Conservation (phyloP, 2,888 invertebrate genomes). For the Lasioglossum malachurum region DNA sequence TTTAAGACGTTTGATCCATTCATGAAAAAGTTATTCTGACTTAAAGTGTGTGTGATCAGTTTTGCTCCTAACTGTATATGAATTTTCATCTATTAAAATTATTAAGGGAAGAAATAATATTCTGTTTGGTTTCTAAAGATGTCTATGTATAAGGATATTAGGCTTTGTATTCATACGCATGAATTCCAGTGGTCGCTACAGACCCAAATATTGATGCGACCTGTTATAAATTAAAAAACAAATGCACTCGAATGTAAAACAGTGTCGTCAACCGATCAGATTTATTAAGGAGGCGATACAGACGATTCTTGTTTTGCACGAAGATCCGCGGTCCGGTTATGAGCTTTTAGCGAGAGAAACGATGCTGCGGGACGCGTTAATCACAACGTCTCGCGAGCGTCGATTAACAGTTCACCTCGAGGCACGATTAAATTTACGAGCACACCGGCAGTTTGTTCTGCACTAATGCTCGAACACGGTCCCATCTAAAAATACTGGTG, state of each 20-base stretch:
- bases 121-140: too few relatives aligned
- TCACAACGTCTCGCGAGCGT: background rate
- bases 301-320: background rate
- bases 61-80: too few relatives aligned
- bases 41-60: too few relatives aligned
- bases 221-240: too few relatives aligned
- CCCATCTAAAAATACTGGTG: slow-evolving; percentile 37
- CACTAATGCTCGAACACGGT: background rate
- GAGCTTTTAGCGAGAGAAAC: background rate
- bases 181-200: too few relatives aligned
- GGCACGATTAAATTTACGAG: slow-evolving; percentile 27
- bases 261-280: background rate
- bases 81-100: too few relatives aligned
- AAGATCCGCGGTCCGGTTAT: background rate
- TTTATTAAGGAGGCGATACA: background rate
- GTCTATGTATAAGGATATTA: too few relatives aligned
- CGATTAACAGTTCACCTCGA: slow-evolving; percentile 10
- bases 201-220: too few relatives aligned
- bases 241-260: background rate
- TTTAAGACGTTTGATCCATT: too few relatives aligned
- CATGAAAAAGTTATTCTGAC: too few relatives aligned
- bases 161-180: too few relatives aligned
- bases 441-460: background rate
- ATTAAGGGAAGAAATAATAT: too few relatives aligned
- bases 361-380: background rate